These are phyloP conservation scores for Rhynchotus rufescens DNA, from an alignment of 2,797 vertebrate genomes.

Conservation along the genomic window DNA sequence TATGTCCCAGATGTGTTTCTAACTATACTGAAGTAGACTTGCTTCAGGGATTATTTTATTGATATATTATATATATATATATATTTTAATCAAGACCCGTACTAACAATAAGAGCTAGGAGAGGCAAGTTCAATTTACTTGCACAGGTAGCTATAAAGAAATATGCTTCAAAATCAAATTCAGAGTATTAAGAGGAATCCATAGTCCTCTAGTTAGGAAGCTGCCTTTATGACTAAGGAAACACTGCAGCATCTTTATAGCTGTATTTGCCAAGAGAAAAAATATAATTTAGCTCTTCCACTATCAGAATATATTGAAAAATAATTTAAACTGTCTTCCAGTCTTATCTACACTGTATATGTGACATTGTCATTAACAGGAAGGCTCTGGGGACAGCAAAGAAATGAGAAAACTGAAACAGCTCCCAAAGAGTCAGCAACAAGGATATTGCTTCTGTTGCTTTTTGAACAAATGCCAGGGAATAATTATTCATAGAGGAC, in stretches of 20 bases:
- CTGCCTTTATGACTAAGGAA: slow-evolving; percentile 29
- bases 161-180: slow-evolving; percentile 36
- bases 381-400: slow-evolving; percentile 35
- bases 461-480: slow-evolving; percentile 56
- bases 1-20: neutral
- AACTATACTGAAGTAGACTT: neutral
- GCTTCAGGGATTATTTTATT: slow-evolving; percentile 12
- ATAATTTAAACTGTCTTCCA: slow-evolving; percentile 75
- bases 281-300: slow-evolving; percentile 51
- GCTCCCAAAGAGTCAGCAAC: slow-evolving; percentile 37
- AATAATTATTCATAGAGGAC: slow-evolving; percentile 58
- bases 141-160: neutral
- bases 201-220: neutral
- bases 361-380: slow-evolving; percentile 57
- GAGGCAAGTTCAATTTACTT: slow-evolving; percentile 1
- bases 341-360: slow-evolving; percentile 67
- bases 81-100: neutral
- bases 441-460: slow-evolving; percentile 55
- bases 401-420: slow-evolving; percentile 71
- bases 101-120: neutral
- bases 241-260: slow-evolving; percentile 60
- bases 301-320: slow-evolving; percentile 73
- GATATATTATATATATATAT: neutral
- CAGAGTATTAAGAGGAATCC: neutral
- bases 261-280: slow-evolving; percentile 51